Base-by-base conservation (phyloP, 2,888 invertebrate genomes). In the Nematopogon swammerdamellus region DNA sequence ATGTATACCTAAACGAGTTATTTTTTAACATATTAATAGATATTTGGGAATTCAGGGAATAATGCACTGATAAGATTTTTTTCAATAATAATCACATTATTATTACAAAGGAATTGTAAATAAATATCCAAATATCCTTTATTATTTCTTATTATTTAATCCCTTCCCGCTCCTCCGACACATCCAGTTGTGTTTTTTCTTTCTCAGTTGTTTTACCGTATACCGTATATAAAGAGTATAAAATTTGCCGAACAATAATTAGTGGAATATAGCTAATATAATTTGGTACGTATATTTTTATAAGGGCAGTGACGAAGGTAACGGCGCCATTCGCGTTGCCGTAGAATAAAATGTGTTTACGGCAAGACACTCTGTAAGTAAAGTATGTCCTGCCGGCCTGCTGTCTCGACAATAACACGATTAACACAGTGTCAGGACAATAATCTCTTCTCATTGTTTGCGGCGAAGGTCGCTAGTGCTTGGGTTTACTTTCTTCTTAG, bases 381-480 rank as follows among this genome's bases (percentile, higher is more conserved):
- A n/a, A 6, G 25, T 25, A 25, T 10, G 25, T 25, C 5, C 25
- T 25, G 4, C 54, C 59, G 73, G 68, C 79, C n/a, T 79, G 79
- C 79, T 79, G 79, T 79, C 77, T 77, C 63, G 79, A 79, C 79
- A 79, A 79, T 79, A 79, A 79, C 74, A 76, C 74, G 76, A n/a
- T n/a, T n/a, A 79, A 79, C 74, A 76, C 74, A 76, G 77, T 79
- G 79, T 77, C 74, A 75, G 79, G 79, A 79, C 79, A 79, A 79
- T 79, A 79, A 79, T 73, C 59, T 36, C 36, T 36, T 36, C 36
- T 36, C 36, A 36, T 36, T 36, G n/a, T 36, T 36, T 36, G 36
- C 36, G n/a, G 11, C 36, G 11, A 3, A 36, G 6, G 36, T 36
- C 8, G 8, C 3, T 36, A 36, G 36, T 14, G 18, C 18, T 19